Evolutionary conservation across 2,113 vertebrate genomes (phyloP).

Genomic region (Leptodactylus fuscus): DNA sequence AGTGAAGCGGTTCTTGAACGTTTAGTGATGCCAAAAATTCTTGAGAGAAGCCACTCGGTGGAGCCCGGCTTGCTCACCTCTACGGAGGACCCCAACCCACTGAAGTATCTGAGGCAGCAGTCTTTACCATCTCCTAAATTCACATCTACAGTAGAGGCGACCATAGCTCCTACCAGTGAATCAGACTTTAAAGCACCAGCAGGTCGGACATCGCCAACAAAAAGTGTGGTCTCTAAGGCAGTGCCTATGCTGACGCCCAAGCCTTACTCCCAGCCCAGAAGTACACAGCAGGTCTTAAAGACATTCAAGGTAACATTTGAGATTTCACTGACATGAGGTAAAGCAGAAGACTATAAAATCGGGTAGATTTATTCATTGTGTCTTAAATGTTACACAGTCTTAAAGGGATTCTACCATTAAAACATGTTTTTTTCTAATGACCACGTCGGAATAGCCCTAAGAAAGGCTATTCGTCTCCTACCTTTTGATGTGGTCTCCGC

Average conservation of each 20-base stretch:
- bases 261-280: conserved; percentile 85
- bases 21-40: conserved; percentile 90
- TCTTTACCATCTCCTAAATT: conserved; percentile 90
- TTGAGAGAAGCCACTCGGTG: conserved; percentile 92
- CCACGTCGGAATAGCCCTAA: no score
- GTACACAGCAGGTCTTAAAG: conserved; percentile 76
- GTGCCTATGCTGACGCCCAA: conserved; percentile 88
- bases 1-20: conserved; percentile 91
- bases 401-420: no score
- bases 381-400: no score
- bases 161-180: conserved; percentile 75
- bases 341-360: neutral
- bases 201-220: conserved; percentile 75
- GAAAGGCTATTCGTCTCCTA: no score
- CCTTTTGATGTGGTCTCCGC: no score
- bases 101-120: conserved; percentile 91
- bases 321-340: neutral
- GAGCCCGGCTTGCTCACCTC: conserved; percentile 81
- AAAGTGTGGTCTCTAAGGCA: conserved; percentile 78
- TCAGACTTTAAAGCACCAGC: conserved; percentile 67
- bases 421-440: no score
- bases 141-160: conserved; percentile 90
- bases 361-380: no score
- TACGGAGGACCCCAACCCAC: conserved; percentile 77
- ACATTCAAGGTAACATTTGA: conserved; percentile 82